phyloP scores from a whole-genome alignment of 2,113 vertebrate species.

The Psophia crepitans region DNA sequence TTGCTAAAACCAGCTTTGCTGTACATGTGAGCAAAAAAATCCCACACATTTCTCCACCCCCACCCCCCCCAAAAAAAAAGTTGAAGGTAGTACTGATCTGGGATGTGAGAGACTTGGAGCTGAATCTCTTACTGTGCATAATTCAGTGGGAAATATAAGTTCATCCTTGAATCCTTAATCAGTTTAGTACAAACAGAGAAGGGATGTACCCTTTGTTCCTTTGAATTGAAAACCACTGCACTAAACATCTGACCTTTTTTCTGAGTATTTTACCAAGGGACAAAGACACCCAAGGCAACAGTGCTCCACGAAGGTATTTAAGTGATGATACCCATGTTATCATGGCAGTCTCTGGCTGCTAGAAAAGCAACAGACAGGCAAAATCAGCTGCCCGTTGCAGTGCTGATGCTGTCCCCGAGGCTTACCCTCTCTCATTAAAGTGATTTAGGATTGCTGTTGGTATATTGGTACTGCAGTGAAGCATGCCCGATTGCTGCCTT shows the following conservation, averaged over 20 bases:
- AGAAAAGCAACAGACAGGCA: background rate
- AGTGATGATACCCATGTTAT: background rate
- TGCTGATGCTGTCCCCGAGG: background rate
- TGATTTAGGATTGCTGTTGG: background rate
- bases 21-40: background rate
- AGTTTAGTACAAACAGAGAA: background rate
- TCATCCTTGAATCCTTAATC: background rate
- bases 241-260: background rate
- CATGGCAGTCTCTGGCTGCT: background rate
- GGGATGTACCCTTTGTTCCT: background rate
- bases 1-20: background rate
- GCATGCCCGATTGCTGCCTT: background rate
- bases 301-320: background rate
- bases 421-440: background rate
- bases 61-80: background rate
- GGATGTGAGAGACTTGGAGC: background rate
- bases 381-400: background rate
- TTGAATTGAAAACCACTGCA: background rate
- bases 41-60: too few species aligned
- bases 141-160: background rate
- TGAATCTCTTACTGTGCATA: background rate
- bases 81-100: background rate
- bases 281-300: background rate
- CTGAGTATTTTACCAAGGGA: background rate
- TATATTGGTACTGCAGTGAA: background rate